Evolutionary conservation across 2,888 invertebrate genomes (phyloP).

Genomic region (Anorthoa munda): DNA sequence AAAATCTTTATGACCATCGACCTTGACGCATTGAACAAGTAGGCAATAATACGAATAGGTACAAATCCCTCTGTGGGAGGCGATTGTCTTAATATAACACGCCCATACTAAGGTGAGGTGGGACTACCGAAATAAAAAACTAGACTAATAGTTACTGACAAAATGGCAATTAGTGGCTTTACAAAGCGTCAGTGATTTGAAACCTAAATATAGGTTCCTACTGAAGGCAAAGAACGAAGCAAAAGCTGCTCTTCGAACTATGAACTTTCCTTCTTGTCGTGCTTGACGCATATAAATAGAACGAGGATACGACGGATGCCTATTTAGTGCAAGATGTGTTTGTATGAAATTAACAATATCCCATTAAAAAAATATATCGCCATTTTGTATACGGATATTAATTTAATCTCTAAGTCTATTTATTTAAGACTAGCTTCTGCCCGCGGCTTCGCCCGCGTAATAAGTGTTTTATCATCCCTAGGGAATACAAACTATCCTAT

Average conservation of each 20-base stretch:
- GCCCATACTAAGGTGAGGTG: conserved; percentile 24
- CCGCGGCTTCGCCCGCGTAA: too few species aligned
- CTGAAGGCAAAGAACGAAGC: conserved; percentile 27
- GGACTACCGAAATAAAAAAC: conserved; percentile 28
- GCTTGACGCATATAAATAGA: conserved; percentile 36
- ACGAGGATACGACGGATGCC: neutral
- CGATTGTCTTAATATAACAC: conserved; percentile 50
- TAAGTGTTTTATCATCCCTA: too few species aligned
- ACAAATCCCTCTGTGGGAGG: conserved; percentile 61
- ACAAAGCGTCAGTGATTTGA: conserved; percentile 1
- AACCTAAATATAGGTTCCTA: conserved; percentile 8
- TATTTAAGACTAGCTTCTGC: too few species aligned
- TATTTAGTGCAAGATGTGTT: neutral
- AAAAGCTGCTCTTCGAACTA: conserved; percentile 35
- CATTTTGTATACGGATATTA: neutral
- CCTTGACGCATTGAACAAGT: conserved; percentile 56
- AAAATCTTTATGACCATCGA: conserved; percentile 20
- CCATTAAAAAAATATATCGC: neutral
- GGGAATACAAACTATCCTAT: too few species aligned
- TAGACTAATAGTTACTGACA: conserved; percentile 10
- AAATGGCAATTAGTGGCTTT: conserved; percentile 4
- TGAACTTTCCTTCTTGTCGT: conserved; percentile 42
- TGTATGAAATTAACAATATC: conserved; percentile 9
- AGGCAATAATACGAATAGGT: conserved; percentile 45
- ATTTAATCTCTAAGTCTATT: too few species aligned